Evolutionary conservation across 2,797 vertebrate species (phyloP).

Genomic region (Sebastes oblongus): DNA sequence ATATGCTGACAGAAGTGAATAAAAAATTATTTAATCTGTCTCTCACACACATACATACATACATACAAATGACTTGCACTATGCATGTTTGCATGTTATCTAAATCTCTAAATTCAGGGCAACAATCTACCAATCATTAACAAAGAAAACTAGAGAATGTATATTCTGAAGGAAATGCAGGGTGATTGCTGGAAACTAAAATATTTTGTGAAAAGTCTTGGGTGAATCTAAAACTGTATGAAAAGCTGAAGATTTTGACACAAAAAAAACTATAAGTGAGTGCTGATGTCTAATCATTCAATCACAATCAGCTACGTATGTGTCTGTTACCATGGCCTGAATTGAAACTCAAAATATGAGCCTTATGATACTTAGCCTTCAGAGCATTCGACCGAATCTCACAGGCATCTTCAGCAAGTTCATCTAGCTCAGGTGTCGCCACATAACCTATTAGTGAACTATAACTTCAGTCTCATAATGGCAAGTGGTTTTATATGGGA

Average conservation of each 20-base stretch:
- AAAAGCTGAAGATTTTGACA: background rate
- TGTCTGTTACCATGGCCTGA: no score
- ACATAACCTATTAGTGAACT: no score
- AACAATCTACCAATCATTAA: background rate
- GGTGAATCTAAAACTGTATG: background rate
- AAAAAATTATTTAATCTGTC: background rate
- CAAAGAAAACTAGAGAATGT: background rate
- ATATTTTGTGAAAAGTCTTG: background rate
- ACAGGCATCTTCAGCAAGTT: background rate
- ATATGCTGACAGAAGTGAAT: background rate
- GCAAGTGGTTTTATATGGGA: background rate
- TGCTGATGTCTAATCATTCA: background rate
- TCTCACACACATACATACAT: background rate
- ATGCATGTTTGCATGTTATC: no score
- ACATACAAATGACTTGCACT: background rate
- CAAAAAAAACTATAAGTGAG: accelerated
- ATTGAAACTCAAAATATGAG: no score
- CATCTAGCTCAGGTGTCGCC: no score
- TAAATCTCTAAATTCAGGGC: background rate
- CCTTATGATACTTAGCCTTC: no score
- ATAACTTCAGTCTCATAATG: no score
- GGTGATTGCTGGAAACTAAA: background rate
- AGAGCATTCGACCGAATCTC: accelerated
- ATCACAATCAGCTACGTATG: background rate
- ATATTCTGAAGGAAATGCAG: background rate